Percentiles rank a stretch among this genome's conserved stretches.
These are phyloP conservation scores for Battus philenor DNA, from an alignment of 1,140 invertebrate genomes.

Conservation along the genomic window DNA sequence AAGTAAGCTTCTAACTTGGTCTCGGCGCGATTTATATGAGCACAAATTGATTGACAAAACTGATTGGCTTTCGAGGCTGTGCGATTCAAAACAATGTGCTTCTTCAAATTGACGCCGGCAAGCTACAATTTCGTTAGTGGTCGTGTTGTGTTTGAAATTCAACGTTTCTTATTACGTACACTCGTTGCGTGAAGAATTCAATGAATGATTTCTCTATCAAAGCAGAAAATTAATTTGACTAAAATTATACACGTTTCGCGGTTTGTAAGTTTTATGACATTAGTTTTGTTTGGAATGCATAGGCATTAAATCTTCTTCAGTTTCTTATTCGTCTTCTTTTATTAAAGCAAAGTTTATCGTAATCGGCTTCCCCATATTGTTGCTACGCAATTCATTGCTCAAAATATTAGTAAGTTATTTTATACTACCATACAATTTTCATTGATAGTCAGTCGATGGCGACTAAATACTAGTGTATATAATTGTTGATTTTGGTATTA, in stretches of 20 bases:
- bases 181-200: neutral
- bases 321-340: too few relatives aligned
- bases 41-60: conserved; percentile 65
- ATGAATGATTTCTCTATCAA: neutral
- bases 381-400: too few relatives aligned
- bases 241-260: neutral
- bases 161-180: neutral
- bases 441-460: too few relatives aligned
- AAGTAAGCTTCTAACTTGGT: conserved; percentile 49
- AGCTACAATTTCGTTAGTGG: conserved; percentile 9
- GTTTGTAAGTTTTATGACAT: conserved; percentile 1
- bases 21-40: conserved; percentile 57
- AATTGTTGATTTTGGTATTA: too few relatives aligned
- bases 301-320: too few relatives aligned
- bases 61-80: conserved; percentile 61
- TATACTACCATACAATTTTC: too few relatives aligned
- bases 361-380: too few relatives aligned
- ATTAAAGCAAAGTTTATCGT: too few relatives aligned
- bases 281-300: too few relatives aligned
- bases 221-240: neutral
- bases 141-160: neutral
- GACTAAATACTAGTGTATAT: too few relatives aligned
- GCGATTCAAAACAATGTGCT: conserved; percentile 38
- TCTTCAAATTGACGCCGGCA: conserved; percentile 12
- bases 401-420: too few relatives aligned